Evolutionary conservation across 2,888 invertebrate species (phyloP).

Genomic region (Mythimna albipuncta): DNA sequence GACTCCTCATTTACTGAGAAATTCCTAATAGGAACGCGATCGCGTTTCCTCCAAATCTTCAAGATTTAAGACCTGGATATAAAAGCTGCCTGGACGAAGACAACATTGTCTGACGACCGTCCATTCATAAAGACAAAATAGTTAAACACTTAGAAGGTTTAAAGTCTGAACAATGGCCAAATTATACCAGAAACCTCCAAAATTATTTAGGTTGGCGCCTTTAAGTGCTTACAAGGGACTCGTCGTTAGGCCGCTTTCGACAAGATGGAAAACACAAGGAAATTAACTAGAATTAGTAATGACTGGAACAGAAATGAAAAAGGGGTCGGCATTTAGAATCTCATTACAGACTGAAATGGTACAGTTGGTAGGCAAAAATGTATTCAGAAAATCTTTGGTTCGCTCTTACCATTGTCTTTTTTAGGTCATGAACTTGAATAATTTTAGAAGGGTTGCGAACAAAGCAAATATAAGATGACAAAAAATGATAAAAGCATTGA

Average conservation of each 20-base stretch:
- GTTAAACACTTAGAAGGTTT: conserved; percentile 45
- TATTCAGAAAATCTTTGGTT: conserved; percentile 25
- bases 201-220: conserved; percentile 42
- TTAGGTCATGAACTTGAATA: conserved; percentile 17
- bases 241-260: conserved; percentile 32
- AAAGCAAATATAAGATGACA: conserved; percentile 27
- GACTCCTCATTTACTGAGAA: conserved; percentile 30
- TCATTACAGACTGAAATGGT: conserved; percentile 47
- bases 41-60: conserved; percentile 46
- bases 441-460: conserved; percentile 28
- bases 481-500: conserved; percentile 9
- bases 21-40: conserved; percentile 24
- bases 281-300: conserved; percentile 56
- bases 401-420: neutral
- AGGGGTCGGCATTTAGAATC: conserved; percentile 51
- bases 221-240: conserved; percentile 46
- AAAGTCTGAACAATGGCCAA: conserved; percentile 45
- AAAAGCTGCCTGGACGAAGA: conserved; percentile 23
- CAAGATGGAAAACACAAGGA: conserved; percentile 54
- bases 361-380: conserved; percentile 14
- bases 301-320: conserved; percentile 48
- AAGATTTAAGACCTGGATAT: conserved; percentile 34
- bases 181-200: conserved; percentile 52
- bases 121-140: conserved; percentile 43
- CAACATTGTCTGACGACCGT: conserved; percentile 37